phyloP scores from a whole-genome alignment of 2,113 vertebrate genomes.

The Saccopteryx bilineata region DNA sequence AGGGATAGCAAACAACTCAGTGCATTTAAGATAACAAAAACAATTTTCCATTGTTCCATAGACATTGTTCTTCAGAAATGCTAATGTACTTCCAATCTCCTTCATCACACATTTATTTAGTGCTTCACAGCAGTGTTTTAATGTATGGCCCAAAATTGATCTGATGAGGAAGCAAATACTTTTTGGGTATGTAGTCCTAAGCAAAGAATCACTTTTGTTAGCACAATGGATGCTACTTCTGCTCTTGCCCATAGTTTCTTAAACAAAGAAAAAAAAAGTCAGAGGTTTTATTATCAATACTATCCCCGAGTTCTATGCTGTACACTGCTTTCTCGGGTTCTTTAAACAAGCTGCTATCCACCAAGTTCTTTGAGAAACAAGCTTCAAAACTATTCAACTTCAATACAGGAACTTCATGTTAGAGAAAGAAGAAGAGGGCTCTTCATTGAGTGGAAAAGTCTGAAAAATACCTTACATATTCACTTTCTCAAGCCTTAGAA shows the following conservation, averaged over 20 bases:
- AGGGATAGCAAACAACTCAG: conserved; percentile 16
- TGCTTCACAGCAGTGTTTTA: conserved; percentile 18
- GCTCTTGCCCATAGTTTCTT: conserved; percentile 5
- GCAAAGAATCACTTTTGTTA: conserved; percentile 29
- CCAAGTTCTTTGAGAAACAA: conserved; percentile 49
- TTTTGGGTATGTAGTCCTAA: conserved; percentile 33
- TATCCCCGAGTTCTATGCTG: conserved; percentile 10
- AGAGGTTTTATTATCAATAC: conserved; percentile 40
- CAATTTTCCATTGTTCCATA: conserved; percentile 45
- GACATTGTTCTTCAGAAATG: conserved; percentile 62
- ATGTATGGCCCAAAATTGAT: conserved; percentile 52
- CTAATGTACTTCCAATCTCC: conserved; percentile 49
- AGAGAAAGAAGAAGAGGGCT: background rate
- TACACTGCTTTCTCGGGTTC: background rate
- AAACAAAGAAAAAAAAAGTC: conserved; percentile 48
- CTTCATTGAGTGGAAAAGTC: background rate
- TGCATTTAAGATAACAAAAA: conserved; percentile 67
- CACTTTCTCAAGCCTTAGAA: conserved; percentile 55
- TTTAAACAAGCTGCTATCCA: conserved; percentile 60
- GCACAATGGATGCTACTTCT: conserved; percentile 43
- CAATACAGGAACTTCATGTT: background rate
- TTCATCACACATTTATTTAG: conserved; percentile 60
- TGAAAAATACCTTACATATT: conserved; percentile 38
- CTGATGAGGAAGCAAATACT: conserved; percentile 29
- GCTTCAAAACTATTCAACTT: conserved; percentile 48